Conservation (phyloP, 2,888 invertebrate species). For the Cylindroiulus punctatus region DNA sequence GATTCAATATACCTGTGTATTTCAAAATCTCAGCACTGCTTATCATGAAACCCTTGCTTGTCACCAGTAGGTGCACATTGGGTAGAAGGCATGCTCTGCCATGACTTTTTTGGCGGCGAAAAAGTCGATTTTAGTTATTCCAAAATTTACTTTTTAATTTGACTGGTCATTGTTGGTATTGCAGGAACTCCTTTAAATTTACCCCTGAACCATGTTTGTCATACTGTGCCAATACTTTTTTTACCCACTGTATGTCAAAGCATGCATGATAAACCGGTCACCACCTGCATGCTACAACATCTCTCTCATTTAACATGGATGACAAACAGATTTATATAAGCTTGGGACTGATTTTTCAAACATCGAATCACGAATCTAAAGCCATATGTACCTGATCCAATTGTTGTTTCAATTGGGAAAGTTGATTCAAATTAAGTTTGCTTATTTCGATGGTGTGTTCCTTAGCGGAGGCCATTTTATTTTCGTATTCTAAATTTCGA, state of each 20-base stretch:
- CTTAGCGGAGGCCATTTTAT: constrained; percentile 57
- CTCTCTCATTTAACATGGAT: neutral
- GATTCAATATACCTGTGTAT: neutral
- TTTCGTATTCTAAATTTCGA: neutral
- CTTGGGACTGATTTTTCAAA: neutral
- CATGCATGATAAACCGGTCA: neutral
- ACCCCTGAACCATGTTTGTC: too few species aligned
- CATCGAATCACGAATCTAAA: neutral
- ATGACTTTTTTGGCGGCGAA: too few species aligned
- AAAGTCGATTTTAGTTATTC: too few species aligned
- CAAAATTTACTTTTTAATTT: too few species aligned
- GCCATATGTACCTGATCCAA: constrained; percentile 77
- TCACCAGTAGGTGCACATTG: neutral
- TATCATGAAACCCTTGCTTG: neutral
- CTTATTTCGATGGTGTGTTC: constrained; percentile 79
- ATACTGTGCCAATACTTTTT: too few species aligned
- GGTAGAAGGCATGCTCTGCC: too few species aligned
- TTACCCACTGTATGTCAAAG: too few species aligned
- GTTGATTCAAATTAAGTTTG: constrained; percentile 81
- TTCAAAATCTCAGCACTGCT: neutral
- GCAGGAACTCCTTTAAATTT: too few species aligned
- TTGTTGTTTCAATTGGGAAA: constrained; percentile 85
- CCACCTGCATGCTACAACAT: constrained; percentile 1
- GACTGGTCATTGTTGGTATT: too few species aligned
- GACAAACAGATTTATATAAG: neutral